phyloP scores from a whole-genome alignment of 2,888 invertebrate genomes.

The Pogonocherus hispidulus region DNA sequence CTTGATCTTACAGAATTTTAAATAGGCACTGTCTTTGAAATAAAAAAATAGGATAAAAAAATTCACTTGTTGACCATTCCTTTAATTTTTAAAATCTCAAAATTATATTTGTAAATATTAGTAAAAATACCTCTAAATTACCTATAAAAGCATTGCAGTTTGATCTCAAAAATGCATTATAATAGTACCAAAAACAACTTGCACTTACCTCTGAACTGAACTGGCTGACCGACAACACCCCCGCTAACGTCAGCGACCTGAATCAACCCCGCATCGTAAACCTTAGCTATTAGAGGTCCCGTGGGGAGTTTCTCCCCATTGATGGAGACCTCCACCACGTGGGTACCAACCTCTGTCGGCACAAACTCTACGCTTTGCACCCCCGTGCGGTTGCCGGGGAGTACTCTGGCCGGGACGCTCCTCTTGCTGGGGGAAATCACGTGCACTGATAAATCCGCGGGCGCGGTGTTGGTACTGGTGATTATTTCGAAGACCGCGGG shows the following conservation, averaged over 20 bases:
- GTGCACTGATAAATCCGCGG: conserved; percentile 75
- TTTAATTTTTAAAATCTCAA: too few relatives aligned
- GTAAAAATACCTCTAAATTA: too few relatives aligned
- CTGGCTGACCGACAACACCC: conserved; percentile 94
- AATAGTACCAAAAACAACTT: neutral
- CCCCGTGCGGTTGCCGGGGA: conserved; percentile 81
- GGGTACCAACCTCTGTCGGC: conserved; percentile 94
- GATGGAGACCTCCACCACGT: conserved; percentile 90
- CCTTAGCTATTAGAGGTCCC: conserved; percentile 93
- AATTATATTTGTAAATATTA: too few relatives aligned
- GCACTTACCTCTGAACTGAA: conserved; percentile 91
- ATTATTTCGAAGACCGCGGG: conserved; percentile 92
- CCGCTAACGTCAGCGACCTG: conserved; percentile 95
- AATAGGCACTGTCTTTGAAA: too few relatives aligned
- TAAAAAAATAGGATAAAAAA: too few relatives aligned
- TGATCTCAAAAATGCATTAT: conserved; percentile 16
- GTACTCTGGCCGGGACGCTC: conserved; percentile 84
- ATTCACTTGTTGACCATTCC: too few relatives aligned
- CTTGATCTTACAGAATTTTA: too few relatives aligned
- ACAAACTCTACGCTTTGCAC: conserved; percentile 93
- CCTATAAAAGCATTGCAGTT: too few relatives aligned
- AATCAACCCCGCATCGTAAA: conserved; percentile 94
- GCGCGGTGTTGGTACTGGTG: conserved; percentile 73
- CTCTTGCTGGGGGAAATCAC: conserved; percentile 88
- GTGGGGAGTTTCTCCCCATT: conserved; percentile 91